Evolutionary conservation across 2,113 vertebrate species (phyloP).

Genomic region (Myiozetetes cayanensis): DNA sequence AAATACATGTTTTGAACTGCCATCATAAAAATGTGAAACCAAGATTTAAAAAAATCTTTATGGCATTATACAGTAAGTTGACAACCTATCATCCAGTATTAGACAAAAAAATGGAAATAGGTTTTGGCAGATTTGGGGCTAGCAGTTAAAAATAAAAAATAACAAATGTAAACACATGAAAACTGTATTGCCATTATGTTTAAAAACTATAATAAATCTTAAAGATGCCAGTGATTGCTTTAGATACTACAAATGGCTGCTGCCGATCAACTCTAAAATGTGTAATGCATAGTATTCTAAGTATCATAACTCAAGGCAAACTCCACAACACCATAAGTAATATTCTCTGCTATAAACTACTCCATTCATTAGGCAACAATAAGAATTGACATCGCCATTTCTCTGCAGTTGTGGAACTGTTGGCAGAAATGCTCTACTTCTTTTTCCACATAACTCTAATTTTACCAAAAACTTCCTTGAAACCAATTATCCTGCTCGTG

Average conservation of each 20-base stretch:
- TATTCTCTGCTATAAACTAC: slow-evolving; percentile 47
- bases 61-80: slow-evolving; percentile 60
- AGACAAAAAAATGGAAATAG: slow-evolving; percentile 71
- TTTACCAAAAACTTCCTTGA: slow-evolving; percentile 30
- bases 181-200: slow-evolving; percentile 75
- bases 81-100: slow-evolving; percentile 68
- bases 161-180: slow-evolving; percentile 79
- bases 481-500: neutral
- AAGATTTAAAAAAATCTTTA: slow-evolving; percentile 60
- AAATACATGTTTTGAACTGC: slow-evolving; percentile 39
- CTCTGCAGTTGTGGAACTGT: slow-evolving; percentile 12
- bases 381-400: slow-evolving; percentile 13
- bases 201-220: slow-evolving; percentile 80
- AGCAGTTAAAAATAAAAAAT: slow-evolving; percentile 81
- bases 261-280: slow-evolving; percentile 72
- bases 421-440: neutral
- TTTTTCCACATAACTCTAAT: neutral
- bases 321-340: slow-evolving; percentile 57
- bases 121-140: slow-evolving; percentile 80
- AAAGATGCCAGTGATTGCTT: slow-evolving; percentile 68
- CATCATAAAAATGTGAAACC: slow-evolving; percentile 56
- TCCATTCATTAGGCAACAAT: slow-evolving; percentile 20
- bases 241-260: slow-evolving; percentile 73
- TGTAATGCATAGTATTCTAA: slow-evolving; percentile 10
- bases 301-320: slow-evolving; percentile 49